Evolutionary conservation across 2,888 invertebrate genomes (phyloP), one percentile per base, ranked within the genome.

Genomic region (Philonicus albiceps): DNA sequence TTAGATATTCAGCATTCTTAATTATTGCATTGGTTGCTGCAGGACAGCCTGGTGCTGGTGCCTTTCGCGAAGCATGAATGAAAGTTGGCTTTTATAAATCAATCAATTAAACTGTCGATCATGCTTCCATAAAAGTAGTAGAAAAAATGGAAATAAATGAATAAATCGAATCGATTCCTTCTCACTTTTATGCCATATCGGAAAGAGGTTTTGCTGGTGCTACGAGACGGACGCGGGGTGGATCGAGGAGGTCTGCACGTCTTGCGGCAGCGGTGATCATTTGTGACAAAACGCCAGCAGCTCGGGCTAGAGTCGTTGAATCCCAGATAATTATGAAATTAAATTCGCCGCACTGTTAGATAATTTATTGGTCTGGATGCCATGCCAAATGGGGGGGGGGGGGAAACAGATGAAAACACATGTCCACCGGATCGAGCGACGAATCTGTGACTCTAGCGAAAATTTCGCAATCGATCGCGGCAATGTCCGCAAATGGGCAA

Each of bases 81-180:
- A 76, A 86, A 86, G 75, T 86, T 85, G 16, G 49, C 86, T 86
- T 86, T 78, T 86, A 86, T 86, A 86, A 86, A 86, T 86, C 86
- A 86, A 86, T 86, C 86, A 86, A 86, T 86, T 86, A 86, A 86
- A 72, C 76, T 86, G 86, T 86, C 86, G 78, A 86, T 78, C 78
- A 86, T 78, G 86, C 22, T 86, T 72, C 86, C 78, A 86, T 86
- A 86, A 78, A 86, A 49, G 85, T 53, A 85, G 13, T 31, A 53
- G 19, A 30, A 75, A 85, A 73, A 53, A 75, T 74, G 53, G 49
- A 75, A 85, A 75, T 85, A 85, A 74, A 75, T 53, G 75, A 85
- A 85, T 75, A 74, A 84, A 84, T 40, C 84, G 73, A 84, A 40
- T 73, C 84, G 84, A 84, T 84, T 84, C 73, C 84, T 84, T 84